A percentile compares a stretch with the other conserved stretches of the same genome.
Evolutionary conservation across 2,797 vertebrate genomes (phyloP).

Genomic region (Mycteria americana): DNA sequence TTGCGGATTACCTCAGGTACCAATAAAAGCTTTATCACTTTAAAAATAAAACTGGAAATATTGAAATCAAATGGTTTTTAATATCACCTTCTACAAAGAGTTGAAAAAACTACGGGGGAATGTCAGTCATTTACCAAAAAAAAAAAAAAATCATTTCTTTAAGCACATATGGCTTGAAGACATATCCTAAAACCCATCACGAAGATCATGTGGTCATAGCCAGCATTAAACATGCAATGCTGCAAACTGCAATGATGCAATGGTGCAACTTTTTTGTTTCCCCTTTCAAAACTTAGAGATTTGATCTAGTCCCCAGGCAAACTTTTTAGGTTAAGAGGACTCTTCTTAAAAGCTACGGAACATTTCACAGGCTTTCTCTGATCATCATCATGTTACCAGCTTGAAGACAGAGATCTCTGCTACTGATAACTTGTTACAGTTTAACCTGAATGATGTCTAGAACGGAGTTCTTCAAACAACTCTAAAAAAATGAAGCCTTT

Average conservation of each 20-base stretch:
- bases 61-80: not conserved
- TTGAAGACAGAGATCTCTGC: not conserved
- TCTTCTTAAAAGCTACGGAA: not conserved
- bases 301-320: not conserved
- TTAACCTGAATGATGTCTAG: not conserved
- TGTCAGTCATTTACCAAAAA: not conserved
- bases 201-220: rapidly evolving
- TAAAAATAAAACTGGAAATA: not conserved
- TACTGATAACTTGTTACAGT: not conserved
- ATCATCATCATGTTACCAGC: not conserved
- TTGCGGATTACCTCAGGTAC: not conserved
- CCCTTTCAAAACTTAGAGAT: not conserved
- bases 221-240: not conserved
- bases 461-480: not conserved
- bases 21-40: not conserved
- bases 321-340: not conserved
- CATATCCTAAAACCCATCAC: not conserved
- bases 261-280: not conserved
- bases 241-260: not conserved
- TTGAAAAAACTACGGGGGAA: not conserved
- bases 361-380: not conserved
- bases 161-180: not conserved
- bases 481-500: not conserved
- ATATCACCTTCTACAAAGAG: not conserved
- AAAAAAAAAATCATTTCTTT: not conserved